Evolutionary conservation across 1,140 invertebrate species (phyloP), one percentile per base, ranked within the genome.

Genomic region (Microplitis demolitor): DNA sequence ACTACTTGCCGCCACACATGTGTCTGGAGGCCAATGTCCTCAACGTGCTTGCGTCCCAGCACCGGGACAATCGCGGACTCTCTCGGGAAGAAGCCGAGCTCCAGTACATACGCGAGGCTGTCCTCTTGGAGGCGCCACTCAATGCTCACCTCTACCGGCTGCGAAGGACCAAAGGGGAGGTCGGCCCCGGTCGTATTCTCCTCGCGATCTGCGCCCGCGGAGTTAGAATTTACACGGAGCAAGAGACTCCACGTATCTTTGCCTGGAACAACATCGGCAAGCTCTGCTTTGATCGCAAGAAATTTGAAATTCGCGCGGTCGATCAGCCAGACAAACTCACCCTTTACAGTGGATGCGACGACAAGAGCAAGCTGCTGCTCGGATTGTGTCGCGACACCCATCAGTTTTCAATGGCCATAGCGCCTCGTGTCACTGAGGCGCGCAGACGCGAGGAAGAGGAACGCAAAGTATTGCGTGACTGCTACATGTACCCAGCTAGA

Each of bases 211-310:
- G 95, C 77, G 93, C 95, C 35, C 92, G 92, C 78, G 96, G 96
- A 16, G 92, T 97, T 58, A 92, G 95, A 84, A 93, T 97, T 60
- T 93, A 95, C 73, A 89, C 91, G 4, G 90, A 92, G 74, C 89
- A 91, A 79, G 90, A 91, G 72, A 89, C 89, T 24, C 87, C 90
- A 2, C 90, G 91, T 45, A 92, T 92, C 69, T 97, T 97, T 83
- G 90, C 95, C 37, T 98, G 97, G 96, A 94, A 94, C 79, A 95
- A 95, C 78, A 98, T 98, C 71, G 95, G 93, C 61, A 97, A 97
- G 87, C 88, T 98, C 6, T 95, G 94, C 83, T 98, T 97, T 86
- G 96, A 98, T 87, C 92, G 96, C 81, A 97, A 97, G 87, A 98
- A 98, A 85, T 98, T 98, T 88, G 96, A 98, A 88, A 97, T 98